Conservation (phyloP, 1,140 invertebrate species). For the Dendrolimus kikuchii region DNA sequence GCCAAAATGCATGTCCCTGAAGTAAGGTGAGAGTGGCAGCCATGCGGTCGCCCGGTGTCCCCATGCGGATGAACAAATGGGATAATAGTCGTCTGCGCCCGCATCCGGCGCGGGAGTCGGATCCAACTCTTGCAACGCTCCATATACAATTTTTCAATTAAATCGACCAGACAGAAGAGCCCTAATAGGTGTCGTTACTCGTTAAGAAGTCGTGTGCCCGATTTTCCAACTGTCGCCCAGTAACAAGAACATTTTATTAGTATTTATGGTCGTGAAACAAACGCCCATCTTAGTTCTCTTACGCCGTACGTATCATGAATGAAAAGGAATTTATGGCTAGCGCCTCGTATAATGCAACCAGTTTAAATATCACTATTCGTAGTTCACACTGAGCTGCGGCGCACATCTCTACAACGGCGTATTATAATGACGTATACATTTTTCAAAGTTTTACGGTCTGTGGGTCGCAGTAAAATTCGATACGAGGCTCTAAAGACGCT, state of each 20-base stretch:
- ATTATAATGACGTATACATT: slow-evolving; percentile 44
- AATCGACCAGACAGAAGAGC: slow-evolving; percentile 69
- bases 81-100: slow-evolving; percentile 70
- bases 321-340: slow-evolving; percentile 61
- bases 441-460: slow-evolving; percentile 64
- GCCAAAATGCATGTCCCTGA: too few species aligned
- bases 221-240: slow-evolving; percentile 63
- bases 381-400: slow-evolving; percentile 21
- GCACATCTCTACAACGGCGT: slow-evolving; percentile 26
- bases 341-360: slow-evolving; percentile 38
- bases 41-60: slow-evolving; percentile 33
- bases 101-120: slow-evolving; percentile 66
- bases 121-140: slow-evolving; percentile 64
- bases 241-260: slow-evolving; percentile 69
- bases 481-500: slow-evolving; percentile 50
- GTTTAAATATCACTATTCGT: slow-evolving; percentile 37
- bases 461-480: slow-evolving; percentile 55
- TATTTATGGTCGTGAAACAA: slow-evolving; percentile 66
- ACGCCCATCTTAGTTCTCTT: slow-evolving; percentile 37
- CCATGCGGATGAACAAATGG: slow-evolving; percentile 70
- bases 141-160: slow-evolving; percentile 72
- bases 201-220: slow-evolving; percentile 69
- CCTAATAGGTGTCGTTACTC: slow-evolving; percentile 62
- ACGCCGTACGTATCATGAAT: slow-evolving; percentile 46
- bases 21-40: slow-evolving; percentile 4